A percentile compares a stretch with the other conserved stretches of the same genome.
Conservation (phyloP, 2,888 invertebrate species). For the Poecilobothrus nobilitatus region DNA sequence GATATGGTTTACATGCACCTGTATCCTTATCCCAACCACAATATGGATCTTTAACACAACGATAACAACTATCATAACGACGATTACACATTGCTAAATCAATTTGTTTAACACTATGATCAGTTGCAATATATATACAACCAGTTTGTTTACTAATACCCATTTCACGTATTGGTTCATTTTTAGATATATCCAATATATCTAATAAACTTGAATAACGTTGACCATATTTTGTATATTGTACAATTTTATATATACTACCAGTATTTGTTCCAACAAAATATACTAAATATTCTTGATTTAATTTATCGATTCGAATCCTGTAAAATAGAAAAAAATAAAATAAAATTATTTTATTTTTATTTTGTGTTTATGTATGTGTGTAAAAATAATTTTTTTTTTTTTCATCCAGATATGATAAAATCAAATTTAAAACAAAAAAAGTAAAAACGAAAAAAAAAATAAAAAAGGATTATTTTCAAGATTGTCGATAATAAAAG, state of each 20-base stretch:
- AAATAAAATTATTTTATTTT: slow-evolving; percentile 11
- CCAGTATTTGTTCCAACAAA: slow-evolving; percentile 83
- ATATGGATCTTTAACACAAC: slow-evolving; percentile 91
- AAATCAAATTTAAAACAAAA: too few relatives aligned
- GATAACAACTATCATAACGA: slow-evolving; percentile 83
- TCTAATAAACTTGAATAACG: slow-evolving; percentile 80
- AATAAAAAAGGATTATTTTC: too few relatives aligned
- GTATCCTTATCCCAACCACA: slow-evolving; percentile 93
- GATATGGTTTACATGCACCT: slow-evolving; percentile 77
- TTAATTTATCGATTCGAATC: slow-evolving; percentile 44
- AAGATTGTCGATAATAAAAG: too few relatives aligned
- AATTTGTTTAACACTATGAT: slow-evolving; percentile 79
- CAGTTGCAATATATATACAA: slow-evolving; percentile 82
- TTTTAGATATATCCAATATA: slow-evolving; percentile 83
- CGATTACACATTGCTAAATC: slow-evolving; percentile 82
- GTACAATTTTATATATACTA: slow-evolving; percentile 86
- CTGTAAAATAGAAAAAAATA: slow-evolving; percentile 26
- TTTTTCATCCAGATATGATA: too few relatives aligned
- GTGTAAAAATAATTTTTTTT: slow-evolving; percentile 12
- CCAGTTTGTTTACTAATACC: slow-evolving; percentile 80
- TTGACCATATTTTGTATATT: slow-evolving; percentile 75
- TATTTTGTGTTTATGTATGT: slow-evolving; percentile 9
- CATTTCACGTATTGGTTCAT: slow-evolving; percentile 80
- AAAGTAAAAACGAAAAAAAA: too few relatives aligned
- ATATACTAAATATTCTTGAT: slow-evolving; percentile 73